Conservation (phyloP, 2,113 vertebrate genomes). For the Athene noctua region DNA sequence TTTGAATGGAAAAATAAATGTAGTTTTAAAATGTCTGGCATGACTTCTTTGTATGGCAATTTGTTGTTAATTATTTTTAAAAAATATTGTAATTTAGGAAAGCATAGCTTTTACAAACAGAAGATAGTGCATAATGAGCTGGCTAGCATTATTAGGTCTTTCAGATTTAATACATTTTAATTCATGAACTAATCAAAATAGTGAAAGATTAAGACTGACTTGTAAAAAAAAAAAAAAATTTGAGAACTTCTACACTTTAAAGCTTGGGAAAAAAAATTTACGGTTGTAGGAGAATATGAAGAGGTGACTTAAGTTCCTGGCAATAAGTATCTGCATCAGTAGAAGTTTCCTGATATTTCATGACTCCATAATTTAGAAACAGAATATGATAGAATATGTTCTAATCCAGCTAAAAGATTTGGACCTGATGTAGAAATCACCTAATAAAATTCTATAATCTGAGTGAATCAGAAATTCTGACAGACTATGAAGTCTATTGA, state of each 20-base stretch:
- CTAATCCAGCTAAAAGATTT: not conserved
- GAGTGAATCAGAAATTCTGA: not conserved
- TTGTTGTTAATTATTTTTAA: not conserved
- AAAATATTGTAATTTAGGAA: not conserved
- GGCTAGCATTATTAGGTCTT: not conserved
- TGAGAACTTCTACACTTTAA: not conserved
- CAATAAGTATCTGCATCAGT: not conserved
- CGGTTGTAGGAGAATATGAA: not conserved
- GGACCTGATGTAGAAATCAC: not conserved
- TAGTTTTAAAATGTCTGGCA: not conserved
- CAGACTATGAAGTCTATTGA: not conserved
- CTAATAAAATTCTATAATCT: not conserved
- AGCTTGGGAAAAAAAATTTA: not conserved
- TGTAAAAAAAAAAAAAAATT: not conserved
- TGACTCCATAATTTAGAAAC: not conserved
- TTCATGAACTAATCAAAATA: slow-evolving; percentile 1
- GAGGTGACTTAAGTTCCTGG: not conserved
- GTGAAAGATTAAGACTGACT: not conserved
- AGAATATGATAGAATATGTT: not conserved
- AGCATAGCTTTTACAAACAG: not conserved
- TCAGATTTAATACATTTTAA: slow-evolving; percentile 23
- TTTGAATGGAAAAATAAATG: not conserved
- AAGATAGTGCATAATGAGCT: not conserved
- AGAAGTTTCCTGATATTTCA: not conserved
- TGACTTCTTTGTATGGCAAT: not conserved